phyloP scores from a whole-genome alignment of 2,888 invertebrate species.

The Spicauda simplicius region DNA sequence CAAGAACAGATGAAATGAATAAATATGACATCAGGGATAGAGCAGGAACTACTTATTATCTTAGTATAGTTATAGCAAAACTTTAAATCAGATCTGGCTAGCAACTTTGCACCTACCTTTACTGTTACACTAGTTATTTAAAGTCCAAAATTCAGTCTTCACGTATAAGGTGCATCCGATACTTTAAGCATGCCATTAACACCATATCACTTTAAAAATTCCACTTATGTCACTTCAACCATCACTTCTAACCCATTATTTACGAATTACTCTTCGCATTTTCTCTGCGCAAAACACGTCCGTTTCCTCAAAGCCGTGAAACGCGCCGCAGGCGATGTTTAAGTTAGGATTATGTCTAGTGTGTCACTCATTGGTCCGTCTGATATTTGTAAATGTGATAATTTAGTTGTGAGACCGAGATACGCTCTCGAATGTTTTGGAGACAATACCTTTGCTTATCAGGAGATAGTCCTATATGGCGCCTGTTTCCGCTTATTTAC shows the following conservation, averaged over 20 bases:
- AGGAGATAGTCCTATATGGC: not conserved
- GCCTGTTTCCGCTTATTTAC: not conserved
- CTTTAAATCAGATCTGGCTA: too few relatives aligned
- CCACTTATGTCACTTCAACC: not conserved
- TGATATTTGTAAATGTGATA: slow-evolving; percentile 61
- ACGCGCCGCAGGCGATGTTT: slow-evolving; percentile 7
- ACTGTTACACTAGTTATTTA: not conserved
- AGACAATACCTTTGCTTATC: slow-evolving; percentile 8
- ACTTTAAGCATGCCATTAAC: not conserved
- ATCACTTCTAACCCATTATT: slow-evolving; percentile 21
- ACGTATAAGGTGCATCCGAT: not conserved
- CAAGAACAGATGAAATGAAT: too few relatives aligned
- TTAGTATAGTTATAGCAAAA: too few relatives aligned
- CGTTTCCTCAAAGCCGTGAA: not conserved
- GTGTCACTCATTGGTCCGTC: slow-evolving; percentile 49
- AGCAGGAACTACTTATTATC: too few relatives aligned
- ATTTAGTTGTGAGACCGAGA: slow-evolving; percentile 44
- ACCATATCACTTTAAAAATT: not conserved
- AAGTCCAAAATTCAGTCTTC: not conserved
- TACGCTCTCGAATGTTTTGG: slow-evolving; percentile 25
- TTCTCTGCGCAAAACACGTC: slow-evolving; percentile 4
- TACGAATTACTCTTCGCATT: not conserved
- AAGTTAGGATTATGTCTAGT: slow-evolving; percentile 23
- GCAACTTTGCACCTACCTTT: not conserved
- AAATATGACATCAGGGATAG: too few relatives aligned